phyloP scores from a whole-genome alignment of 2,888 invertebrate species.

The Acrobasis consociella region DNA sequence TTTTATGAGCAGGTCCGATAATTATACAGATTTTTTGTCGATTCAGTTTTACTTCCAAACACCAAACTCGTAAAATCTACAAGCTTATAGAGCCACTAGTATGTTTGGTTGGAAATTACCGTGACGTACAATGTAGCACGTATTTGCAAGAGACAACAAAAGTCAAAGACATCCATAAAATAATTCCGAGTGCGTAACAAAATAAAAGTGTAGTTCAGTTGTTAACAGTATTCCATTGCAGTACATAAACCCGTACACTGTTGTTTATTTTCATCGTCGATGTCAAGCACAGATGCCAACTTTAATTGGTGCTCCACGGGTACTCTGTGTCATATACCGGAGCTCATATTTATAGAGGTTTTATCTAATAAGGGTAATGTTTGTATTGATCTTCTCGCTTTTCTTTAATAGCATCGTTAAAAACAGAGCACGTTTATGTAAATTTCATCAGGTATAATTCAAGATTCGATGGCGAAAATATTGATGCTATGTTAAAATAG shows the following conservation, averaged over 20 bases:
- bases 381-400: conserved; percentile 11
- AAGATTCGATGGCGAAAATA: conserved; percentile 10
- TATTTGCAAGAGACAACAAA: background rate
- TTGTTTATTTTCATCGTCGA: conserved; percentile 41
- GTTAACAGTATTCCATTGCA: conserved; percentile 22
- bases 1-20: no score
- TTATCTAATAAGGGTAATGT: background rate
- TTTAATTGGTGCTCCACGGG: conserved; percentile 22
- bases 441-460: conserved; percentile 12
- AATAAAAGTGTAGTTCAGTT: conserved; percentile 10
- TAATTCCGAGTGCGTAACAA: conserved; percentile 1
- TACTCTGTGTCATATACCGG: conserved; percentile 16
- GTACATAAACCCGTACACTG: conserved; percentile 33
- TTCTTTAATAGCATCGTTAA: conserved; percentile 15
- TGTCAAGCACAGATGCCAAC: conserved; percentile 37
- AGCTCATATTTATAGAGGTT: conserved; percentile 6
- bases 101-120: background rate
- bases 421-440: conserved; percentile 15
- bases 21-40: no score
- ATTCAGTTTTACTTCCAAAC: no score
- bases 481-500: background rate
- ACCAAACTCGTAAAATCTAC: no score
- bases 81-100: no score
- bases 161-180: conserved; percentile 6
- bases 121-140: background rate